Conservation (phyloP, 2,888 invertebrate genomes). For the Drosophila lacicola region DNA sequence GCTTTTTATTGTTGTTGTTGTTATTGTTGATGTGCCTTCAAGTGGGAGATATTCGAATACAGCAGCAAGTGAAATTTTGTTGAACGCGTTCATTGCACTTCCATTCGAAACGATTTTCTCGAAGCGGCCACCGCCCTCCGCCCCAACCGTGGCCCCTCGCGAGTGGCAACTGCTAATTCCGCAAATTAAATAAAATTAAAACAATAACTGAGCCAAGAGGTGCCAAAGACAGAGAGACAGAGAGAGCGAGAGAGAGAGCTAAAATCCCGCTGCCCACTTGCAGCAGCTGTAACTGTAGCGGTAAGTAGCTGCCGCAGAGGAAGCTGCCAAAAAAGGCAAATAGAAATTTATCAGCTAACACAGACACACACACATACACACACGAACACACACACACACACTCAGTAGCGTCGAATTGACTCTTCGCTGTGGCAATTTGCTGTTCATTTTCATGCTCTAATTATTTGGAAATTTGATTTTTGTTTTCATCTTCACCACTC, state of each 20-base stretch:
- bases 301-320: conserved; percentile 55
- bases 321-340: conserved; percentile 72
- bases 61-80: conserved; percentile 65
- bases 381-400: conserved; percentile 18
- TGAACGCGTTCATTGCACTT: conserved; percentile 50
- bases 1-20: conserved; percentile 2
- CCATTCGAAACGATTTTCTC: conserved; percentile 37
- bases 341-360: conserved; percentile 64
- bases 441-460: conserved; percentile 79
- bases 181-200: conserved; percentile 62
- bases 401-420: conserved; percentile 18
- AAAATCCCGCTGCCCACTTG: conserved; percentile 45
- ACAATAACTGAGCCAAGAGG: conserved; percentile 53
- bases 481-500: conserved; percentile 44
- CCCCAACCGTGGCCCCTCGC: conserved; percentile 2
- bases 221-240: conserved; percentile 9
- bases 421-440: conserved; percentile 60
- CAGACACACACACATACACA: conserved; percentile 30
- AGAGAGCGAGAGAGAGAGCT: conserved; percentile 23
- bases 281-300: conserved; percentile 44
- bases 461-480: conserved; percentile 74
- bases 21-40: conserved; percentile 20
- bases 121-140: conserved; percentile 12
- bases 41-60: conserved; percentile 23
- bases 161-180: conserved; percentile 47